A percentile compares a stretch with the other conserved stretches of the same genome.
phyloP scores from a whole-genome alignment of 1,140 invertebrate genomes.

The Drosophila ironensis region DNA sequence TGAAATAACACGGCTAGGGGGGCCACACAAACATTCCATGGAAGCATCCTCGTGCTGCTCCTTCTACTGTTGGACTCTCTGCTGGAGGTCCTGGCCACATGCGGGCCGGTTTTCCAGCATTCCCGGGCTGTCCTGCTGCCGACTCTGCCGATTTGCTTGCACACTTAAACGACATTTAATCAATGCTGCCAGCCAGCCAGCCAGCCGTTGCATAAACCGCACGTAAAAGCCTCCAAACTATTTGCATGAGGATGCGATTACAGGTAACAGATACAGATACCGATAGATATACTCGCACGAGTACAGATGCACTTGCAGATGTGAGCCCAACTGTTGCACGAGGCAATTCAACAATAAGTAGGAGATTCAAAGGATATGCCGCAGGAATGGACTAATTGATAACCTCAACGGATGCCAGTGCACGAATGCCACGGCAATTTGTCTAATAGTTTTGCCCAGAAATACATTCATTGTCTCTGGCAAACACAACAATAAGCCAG shows the following conservation, averaged over 20 bases:
- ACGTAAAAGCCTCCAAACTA: slow-evolving; percentile 51
- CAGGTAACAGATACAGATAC: background rate
- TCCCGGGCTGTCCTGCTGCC: background rate
- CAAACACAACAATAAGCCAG: background rate
- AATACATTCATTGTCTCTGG: slow-evolving; percentile 3
- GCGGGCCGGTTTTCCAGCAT: background rate
- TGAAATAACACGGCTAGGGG: slow-evolving; percentile 33
- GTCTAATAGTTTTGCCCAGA: slow-evolving; percentile 6
- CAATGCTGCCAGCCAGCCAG: slow-evolving; percentile 57
- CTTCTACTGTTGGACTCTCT: background rate
- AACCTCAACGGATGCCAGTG: slow-evolving; percentile 9
- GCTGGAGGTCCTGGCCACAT: slow-evolving; percentile 25
- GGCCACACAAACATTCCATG: slow-evolving; percentile 23
- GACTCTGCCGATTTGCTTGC: slow-evolving; percentile 63
- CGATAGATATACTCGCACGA: background rate
- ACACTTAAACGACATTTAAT: slow-evolving; percentile 76
- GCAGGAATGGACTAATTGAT: slow-evolving; percentile 29
- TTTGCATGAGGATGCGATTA: slow-evolving; percentile 8
- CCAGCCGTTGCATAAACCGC: slow-evolving; percentile 48
- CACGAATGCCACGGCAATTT: slow-evolving; percentile 22
- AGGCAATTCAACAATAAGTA: background rate
- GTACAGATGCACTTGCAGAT: slow-evolving; percentile 3
- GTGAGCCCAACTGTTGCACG: slow-evolving; percentile 43
- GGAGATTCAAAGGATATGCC: background rate
- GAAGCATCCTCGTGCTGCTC: background rate